These are phyloP conservation scores for Ochropleura plecta DNA, from an alignment of 2,888 invertebrate species.

Conservation along the genomic window DNA sequence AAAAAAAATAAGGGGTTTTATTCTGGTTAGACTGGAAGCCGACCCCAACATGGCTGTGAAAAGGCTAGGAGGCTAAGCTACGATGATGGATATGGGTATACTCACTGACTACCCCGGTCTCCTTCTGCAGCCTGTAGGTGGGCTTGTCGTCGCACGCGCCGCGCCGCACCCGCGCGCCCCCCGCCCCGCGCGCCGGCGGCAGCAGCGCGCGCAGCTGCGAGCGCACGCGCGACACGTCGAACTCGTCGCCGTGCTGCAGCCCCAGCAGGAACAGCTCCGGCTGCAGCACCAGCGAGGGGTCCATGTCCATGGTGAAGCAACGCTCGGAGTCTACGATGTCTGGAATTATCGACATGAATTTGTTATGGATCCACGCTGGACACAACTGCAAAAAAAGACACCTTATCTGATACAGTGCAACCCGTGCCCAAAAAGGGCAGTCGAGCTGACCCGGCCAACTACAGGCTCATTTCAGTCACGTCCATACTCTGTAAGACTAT, in stretches of 20 bases:
- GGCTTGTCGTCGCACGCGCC: constrained; percentile 92
- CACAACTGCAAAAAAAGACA: not conserved
- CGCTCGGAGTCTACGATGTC: constrained; percentile 95
- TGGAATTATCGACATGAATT: constrained; percentile 67
- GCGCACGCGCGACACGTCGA: constrained; percentile 94
- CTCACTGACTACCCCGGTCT: constrained; percentile 91
- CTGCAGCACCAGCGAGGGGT: constrained; percentile 93
- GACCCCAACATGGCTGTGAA: too few species aligned
- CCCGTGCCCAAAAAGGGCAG: too few species aligned
- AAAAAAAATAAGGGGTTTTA: too few species aligned
- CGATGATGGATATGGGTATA: constrained; percentile 29
- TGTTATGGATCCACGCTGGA: too few species aligned
- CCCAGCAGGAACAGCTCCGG: constrained; percentile 90
- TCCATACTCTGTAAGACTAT: too few species aligned
- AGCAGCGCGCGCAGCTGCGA: constrained; percentile 94
- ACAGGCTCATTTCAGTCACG: too few species aligned
- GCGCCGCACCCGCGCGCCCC: constrained; percentile 80
- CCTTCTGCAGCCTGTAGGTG: constrained; percentile 93
- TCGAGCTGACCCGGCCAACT: too few species aligned
- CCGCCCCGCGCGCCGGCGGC: constrained; percentile 84
- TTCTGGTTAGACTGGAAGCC: too few species aligned
- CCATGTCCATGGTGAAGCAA: constrained; percentile 98
- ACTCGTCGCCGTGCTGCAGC: constrained; percentile 94
- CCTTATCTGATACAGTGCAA: not conserved
- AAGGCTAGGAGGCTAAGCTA: not conserved